Evolutionary conservation across 1,140 invertebrate genomes (phyloP).

Genomic region (Dolichoris vasculosae): DNA sequence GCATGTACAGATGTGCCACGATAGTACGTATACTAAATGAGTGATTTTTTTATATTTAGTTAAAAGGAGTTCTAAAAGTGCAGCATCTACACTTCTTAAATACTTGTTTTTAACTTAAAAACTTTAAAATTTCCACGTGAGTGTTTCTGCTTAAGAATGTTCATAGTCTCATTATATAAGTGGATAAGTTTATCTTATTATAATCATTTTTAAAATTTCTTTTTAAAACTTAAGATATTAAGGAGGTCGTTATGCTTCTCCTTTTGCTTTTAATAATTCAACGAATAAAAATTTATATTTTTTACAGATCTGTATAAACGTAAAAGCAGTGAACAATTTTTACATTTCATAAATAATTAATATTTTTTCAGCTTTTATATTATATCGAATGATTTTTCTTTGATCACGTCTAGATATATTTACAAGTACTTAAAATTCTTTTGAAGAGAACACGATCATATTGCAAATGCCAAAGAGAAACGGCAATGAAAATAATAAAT

Average conservation of each 20-base stretch:
- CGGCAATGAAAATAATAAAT: not conserved
- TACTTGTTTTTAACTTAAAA: conserved; percentile 4
- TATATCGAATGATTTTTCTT: not conserved
- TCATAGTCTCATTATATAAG: not conserved
- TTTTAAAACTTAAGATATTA: conserved; percentile 25
- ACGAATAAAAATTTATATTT: not conserved
- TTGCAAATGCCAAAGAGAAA: not conserved
- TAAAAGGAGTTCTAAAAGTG: not conserved
- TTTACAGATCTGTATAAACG: not conserved
- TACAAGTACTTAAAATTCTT: not conserved
- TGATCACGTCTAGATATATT: not conserved
- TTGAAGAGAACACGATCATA: not conserved
- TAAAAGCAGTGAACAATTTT: not conserved
- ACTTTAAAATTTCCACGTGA: not conserved
- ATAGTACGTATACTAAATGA: not conserved
- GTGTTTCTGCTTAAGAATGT: not conserved
- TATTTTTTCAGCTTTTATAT: not conserved
- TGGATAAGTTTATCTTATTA: conserved; percentile 24
- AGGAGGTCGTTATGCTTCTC: not conserved
- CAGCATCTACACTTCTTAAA: conserved; percentile 10
- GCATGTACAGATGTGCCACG: not conserved
- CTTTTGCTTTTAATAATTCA: not conserved
- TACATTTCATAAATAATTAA: not conserved
- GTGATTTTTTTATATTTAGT: not conserved
- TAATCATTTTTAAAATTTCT: conserved; percentile 31